Percentiles rank a stretch among this genome's conserved stretches.
Conservation (phyloP, 2,113 vertebrate genomes). For the Nipponia nippon region DNA sequence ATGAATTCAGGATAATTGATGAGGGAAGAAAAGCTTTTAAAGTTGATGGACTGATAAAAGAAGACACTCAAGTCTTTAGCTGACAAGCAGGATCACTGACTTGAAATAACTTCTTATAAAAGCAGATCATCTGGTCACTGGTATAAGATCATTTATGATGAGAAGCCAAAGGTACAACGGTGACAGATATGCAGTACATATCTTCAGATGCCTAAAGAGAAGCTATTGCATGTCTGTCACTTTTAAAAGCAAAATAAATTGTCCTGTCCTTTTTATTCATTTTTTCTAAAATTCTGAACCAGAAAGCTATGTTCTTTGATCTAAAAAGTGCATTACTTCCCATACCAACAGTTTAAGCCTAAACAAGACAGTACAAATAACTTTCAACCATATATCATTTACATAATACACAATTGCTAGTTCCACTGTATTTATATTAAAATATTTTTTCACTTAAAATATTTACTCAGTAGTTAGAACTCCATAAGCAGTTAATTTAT, state of each 20-base stretch:
- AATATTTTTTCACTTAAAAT: background rate
- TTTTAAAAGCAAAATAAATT: background rate
- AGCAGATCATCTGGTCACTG: background rate
- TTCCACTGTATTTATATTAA: background rate
- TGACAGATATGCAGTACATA: background rate
- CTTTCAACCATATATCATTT: background rate
- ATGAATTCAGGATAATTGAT: background rate
- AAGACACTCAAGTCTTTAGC: background rate
- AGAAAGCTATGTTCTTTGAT: background rate
- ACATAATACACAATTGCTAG: background rate
- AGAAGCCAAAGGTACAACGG: background rate
- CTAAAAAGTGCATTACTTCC: background rate
- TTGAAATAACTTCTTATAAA: constrained; percentile 11
- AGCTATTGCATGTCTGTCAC: background rate
- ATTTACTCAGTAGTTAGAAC: background rate
- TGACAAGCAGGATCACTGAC: background rate
- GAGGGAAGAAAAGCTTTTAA: background rate
- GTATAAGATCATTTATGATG: background rate
- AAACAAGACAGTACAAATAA: background rate
- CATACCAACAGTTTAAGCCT: background rate
- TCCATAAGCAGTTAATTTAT: background rate
- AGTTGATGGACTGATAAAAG: background rate
- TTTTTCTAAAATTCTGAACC: background rate
- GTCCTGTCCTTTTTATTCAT: background rate
- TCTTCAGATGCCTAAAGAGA: background rate